A percentile compares a stretch with the other conserved stretches of the same genome.
Evolutionary conservation across 2,113 vertebrate genomes (phyloP).

Genomic region (Aegithalos caudatus): DNA sequence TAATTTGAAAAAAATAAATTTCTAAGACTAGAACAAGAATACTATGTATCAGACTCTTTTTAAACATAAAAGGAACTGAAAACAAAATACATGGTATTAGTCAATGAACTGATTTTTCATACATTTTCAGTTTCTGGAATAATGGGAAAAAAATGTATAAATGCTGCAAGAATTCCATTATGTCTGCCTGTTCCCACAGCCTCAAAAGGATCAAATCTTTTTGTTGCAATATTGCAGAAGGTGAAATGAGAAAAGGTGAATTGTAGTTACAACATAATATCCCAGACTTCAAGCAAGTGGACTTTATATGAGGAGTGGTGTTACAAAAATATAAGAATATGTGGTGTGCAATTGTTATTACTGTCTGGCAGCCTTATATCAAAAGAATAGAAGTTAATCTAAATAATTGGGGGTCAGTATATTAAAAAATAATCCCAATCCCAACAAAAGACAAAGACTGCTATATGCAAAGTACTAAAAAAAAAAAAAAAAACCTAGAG

Average conservation of each 20-base stretch:
- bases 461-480: neutral
- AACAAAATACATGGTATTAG: neutral
- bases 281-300: neutral
- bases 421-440: neutral
- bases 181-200: neutral
- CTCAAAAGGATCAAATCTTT: neutral
- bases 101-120: neutral
- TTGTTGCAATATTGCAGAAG: neutral
- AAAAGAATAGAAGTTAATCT: neutral
- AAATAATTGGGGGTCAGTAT: neutral
- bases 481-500: neutral
- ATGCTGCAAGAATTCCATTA: neutral
- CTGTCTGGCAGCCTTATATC: neutral
- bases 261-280: neutral
- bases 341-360: neutral
- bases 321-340: neutral
- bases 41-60: neutral
- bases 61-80: neutral
- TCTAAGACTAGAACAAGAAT: neutral
- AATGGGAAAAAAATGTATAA: neutral
- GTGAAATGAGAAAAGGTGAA: neutral
- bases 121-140: neutral
- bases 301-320: neutral
- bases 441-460: fast-evolving
- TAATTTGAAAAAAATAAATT: neutral